Base-by-base conservation (phyloP, 1,140 invertebrate species). In the Olivierus martensii region DNA sequence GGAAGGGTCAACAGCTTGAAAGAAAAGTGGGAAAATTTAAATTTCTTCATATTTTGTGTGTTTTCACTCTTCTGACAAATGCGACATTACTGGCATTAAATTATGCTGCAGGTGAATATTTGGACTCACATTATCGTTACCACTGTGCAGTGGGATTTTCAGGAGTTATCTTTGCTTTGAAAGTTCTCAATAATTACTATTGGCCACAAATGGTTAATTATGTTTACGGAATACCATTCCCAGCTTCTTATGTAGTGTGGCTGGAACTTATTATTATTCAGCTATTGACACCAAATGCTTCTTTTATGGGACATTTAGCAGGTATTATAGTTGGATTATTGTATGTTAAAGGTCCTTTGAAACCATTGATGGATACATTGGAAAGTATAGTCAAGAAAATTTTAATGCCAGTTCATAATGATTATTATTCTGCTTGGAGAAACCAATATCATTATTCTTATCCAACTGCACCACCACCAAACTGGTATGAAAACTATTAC, bases 131-230 rank as follows among this genome's bases (percentile, higher is more conserved):
- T 21, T 73, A 71, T 59, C 69, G 72, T 36, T 71, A 71, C 10
- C 63, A 71, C 10, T 83, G 81, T 67, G 79, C 79, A 9, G 76
- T 83, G 49, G 81, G 81, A 15, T 83, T 82, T 60, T 82, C 80
- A 59, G 74, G 72, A 57, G 73, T 76, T 14, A 58, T 76, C 46
- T 83, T 83, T 69, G 80, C 79, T 9, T 62, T 83, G 47, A 83
- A 83, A 69, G 76, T 82, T 0, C 65, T 83, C 37, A 75, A 73
- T 0, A 72, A 74, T 12, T 62, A 70, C 54, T 67, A 73, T 48
- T 51, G 46, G 35, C 55, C 54, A 63, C 38, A 35, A 15, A 53
- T 22, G 38, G 38, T 48, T 15, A 61, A 69, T 35, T 71, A 69
- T 48, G 52, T 65, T 5, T 69, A 72, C 11, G 75, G 75, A 37